Evolutionary conservation across 2,888 invertebrate genomes (phyloP), one percentile per base, ranked within the genome.

Genomic region (Schizotus pectinicornis): DNA sequence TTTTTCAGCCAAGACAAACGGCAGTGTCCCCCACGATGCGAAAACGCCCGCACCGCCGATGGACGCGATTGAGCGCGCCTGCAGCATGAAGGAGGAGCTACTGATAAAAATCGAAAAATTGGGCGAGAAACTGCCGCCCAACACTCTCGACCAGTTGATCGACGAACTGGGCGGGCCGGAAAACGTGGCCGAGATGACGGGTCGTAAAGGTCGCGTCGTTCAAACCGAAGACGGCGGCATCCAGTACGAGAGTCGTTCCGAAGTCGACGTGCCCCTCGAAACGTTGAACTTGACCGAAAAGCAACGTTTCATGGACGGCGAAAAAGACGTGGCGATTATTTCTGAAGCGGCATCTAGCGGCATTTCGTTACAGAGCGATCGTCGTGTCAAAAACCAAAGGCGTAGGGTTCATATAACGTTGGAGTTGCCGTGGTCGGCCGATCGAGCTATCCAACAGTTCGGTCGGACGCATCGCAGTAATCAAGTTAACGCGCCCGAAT

Each of bases 161-260:
- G 98, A 99, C 80, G 95, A 97, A 76, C 85, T 99, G 7, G 99
- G 99, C 43, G 99, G 99, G 1, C 94, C 98, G 0, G 95, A 97
- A 68, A 94, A 94, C 80, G 99, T 99, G 0, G 98, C 99, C 0
- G 98, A 99, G 88, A 99, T 99, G 99, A 99, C 99, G 0, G 99
- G 99, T 0, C 60, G 63, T 34, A 60, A 69, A 69, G 77, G 78
- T 7, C 81, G 90, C 52, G 95, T 98, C 34, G 94, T 97, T 1
- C 94, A 94, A 73, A 93, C 91, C 0, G 95, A 97, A 65, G 93
- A 95, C 70, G 97, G 97, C 0, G 97, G 97, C 0, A 94, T 98
- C 69, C 90, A 91, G 68, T 98, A 98, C 79, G 97, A 98, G 81
- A 92, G 94, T 49, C 86, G 98, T 22, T 94, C 95, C 0, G 98